Evolutionary conservation across 2,113 vertebrate genomes (phyloP), one percentile per base, ranked within the genome.

Genomic region (Pseudolaguvia tuberculata): DNA sequence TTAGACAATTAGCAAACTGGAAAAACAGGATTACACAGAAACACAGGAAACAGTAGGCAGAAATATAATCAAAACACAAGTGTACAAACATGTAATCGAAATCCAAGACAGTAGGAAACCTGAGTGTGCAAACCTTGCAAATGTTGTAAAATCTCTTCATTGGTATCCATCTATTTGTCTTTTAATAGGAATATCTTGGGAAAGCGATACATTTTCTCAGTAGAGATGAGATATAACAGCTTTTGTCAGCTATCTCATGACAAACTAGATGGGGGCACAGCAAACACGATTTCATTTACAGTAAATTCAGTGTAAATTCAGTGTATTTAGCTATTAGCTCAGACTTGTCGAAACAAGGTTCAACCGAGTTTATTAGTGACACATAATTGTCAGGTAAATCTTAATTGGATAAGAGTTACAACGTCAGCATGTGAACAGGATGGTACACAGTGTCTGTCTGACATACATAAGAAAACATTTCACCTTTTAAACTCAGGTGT

Each of bases 361-460:
- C 35, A 62, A 4, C 59, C 0, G 59, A 42, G 59, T 62, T 62
- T 42, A 62, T 21, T 21, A 42, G 11, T 62, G 59, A 62, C 18
- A 11, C 10, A 45, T 63, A 45, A 23, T 15, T 67, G 25, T 23
- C 14, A 29, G 47, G 45, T 18, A 67, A 20, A 50, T 29, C 15
- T 67, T 31, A 21, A 29, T 27, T 27, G 11, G 39, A 27, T 29
- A 23, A 71, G 42, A n/a, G 39, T 35, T 25, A 58, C 53, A 45
- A 29, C 51, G 5, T 21, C 12, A 23, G 1, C 23, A 48, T 13
- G 55, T 48, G 15, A 72, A 55, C 27, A 11, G 9, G 4, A n/a
- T 72, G 25, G 45, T 31, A 11, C 45, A 61, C 56, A 72, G 57
- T 61, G 70, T 45, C 61, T 29, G 70, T 21, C 11, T 48, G 27